A percentile compares a stretch with the other conserved stretches of the same genome.
Conservation (phyloP, 2,113 vertebrate species). For the Piliocolobus tephrosceles region DNA sequence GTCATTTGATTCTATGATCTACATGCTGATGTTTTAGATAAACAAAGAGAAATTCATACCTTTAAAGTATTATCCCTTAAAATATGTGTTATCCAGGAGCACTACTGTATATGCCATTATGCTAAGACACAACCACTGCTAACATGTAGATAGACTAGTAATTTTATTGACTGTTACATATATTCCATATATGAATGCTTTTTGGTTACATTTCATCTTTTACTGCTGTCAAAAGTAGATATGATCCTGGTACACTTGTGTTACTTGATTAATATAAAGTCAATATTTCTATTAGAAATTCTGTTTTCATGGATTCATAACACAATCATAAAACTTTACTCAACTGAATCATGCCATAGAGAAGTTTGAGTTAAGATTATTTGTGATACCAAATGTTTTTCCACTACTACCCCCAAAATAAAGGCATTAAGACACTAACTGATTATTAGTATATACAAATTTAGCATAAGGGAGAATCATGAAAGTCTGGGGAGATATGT, state of each 20-base stretch:
- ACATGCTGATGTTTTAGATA: background rate
- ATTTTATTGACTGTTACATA: conserved; percentile 73
- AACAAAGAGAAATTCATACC: background rate
- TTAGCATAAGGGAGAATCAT: background rate
- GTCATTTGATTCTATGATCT: background rate
- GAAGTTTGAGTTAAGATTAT: background rate
- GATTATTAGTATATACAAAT: background rate
- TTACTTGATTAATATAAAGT: conserved; percentile 1
- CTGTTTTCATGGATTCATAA: conserved; percentile 56
- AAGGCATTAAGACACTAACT: background rate
- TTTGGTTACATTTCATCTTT: conserved; percentile 49
- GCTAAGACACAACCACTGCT: background rate
- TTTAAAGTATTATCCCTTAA: conserved; percentile 18
- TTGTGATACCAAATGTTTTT: conserved; percentile 11
- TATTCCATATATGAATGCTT: background rate
- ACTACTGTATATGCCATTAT: background rate
- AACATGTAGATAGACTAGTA: conserved; percentile 29
- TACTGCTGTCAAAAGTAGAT: conserved; percentile 54
- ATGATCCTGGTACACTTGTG: background rate
- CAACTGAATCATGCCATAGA: background rate
- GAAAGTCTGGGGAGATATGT: background rate
- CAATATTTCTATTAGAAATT: conserved; percentile 35
- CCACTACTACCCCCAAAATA: background rate
- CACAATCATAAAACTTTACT: conserved; percentile 17
- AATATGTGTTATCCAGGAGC: background rate